These are phyloP conservation scores for Noctuana brunneofusca DNA, from an alignment of 2,888 invertebrate species.

Conservation along the genomic window DNA sequence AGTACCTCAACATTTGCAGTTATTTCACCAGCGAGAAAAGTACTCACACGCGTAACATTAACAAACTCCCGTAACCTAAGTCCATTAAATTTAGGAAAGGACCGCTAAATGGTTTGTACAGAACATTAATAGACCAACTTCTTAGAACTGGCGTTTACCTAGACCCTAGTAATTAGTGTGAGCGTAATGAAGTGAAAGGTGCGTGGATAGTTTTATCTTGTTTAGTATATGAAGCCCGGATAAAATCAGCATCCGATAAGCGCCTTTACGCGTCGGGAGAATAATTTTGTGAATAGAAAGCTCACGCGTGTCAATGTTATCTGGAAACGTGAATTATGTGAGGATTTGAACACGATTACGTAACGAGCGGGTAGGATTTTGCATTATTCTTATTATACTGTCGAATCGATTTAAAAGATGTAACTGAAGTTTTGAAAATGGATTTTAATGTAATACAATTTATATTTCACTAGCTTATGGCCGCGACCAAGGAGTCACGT, in stretches of 20 bases:
- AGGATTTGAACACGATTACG: background rate
- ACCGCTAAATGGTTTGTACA: background rate
- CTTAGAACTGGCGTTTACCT: slow-evolving; percentile 5
- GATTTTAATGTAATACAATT: too few relatives aligned
- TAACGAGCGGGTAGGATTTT: background rate
- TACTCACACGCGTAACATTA: too few relatives aligned
- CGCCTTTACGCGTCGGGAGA: slow-evolving; percentile 26
- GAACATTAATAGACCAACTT: slow-evolving; percentile 6
- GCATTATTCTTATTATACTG: too few relatives aligned
- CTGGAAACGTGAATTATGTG: slow-evolving; percentile 25
- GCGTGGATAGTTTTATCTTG: slow-evolving; percentile 30
- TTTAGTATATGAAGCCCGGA: slow-evolving; percentile 30
- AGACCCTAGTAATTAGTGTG: slow-evolving; percentile 30
- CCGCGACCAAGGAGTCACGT: too few relatives aligned
- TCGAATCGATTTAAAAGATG: too few relatives aligned
- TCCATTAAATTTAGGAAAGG: background rate
- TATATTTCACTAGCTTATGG: too few relatives aligned
- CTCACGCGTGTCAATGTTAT: slow-evolving; percentile 31
- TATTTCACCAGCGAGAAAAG: too few relatives aligned
- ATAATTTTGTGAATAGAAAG: slow-evolving; percentile 34
- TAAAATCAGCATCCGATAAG: slow-evolving; percentile 34
- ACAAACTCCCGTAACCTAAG: background rate
- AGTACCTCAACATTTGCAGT: too few relatives aligned
- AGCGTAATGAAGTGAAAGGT: slow-evolving; percentile 32
- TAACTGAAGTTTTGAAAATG: too few relatives aligned